These are phyloP conservation scores for Clinocottus analis DNA, from an alignment of 2,113 vertebrate genomes.

Conservation along the genomic window DNA sequence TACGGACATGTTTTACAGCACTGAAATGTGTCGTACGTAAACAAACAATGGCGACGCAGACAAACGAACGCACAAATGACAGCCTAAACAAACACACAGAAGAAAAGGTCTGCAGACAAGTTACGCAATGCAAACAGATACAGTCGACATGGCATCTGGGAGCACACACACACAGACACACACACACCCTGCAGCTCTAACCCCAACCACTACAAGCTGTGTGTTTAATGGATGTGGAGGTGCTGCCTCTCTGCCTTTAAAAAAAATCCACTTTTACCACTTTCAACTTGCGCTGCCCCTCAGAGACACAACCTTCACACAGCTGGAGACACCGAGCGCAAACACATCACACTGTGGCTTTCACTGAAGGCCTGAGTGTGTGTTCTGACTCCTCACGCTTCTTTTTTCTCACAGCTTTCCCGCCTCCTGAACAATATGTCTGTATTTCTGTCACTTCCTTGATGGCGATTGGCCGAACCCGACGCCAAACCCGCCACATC, in stretches of 20 bases:
- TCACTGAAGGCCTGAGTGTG: slow-evolving; percentile 40
- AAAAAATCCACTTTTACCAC: slow-evolving; percentile 70
- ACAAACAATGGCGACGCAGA: slow-evolving; percentile 43
- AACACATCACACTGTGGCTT: slow-evolving; percentile 58
- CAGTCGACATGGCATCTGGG: slow-evolving; percentile 52
- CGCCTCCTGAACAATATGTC: neutral
- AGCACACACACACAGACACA: slow-evolving; percentile 5
- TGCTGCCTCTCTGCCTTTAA: slow-evolving; percentile 48
- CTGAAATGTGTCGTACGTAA: slow-evolving; percentile 50
- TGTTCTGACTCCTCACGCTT: slow-evolving; percentile 18
- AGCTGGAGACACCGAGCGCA: slow-evolving; percentile 24
- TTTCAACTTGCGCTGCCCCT: slow-evolving; percentile 66
- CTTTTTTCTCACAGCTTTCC: slow-evolving; percentile 8
- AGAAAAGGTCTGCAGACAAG: slow-evolving; percentile 44
- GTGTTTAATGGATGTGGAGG: slow-evolving; percentile 71
- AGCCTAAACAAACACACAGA: slow-evolving; percentile 54
- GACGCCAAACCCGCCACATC: slow-evolving; percentile 46
- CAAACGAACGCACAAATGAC: slow-evolving; percentile 41
- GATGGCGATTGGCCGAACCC: too few relatives aligned
- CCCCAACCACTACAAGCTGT: slow-evolving; percentile 64
- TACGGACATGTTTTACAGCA: slow-evolving; percentile 30
- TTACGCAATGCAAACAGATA: slow-evolving; percentile 60
- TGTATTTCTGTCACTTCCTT: too few relatives aligned
- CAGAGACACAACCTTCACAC: slow-evolving; percentile 63
- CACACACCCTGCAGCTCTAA: slow-evolving; percentile 30